A percentile compares a stretch with the other conserved stretches of the same genome.
phyloP scores from a whole-genome alignment of 2,888 invertebrate genomes.

The Dynastes maya region DNA sequence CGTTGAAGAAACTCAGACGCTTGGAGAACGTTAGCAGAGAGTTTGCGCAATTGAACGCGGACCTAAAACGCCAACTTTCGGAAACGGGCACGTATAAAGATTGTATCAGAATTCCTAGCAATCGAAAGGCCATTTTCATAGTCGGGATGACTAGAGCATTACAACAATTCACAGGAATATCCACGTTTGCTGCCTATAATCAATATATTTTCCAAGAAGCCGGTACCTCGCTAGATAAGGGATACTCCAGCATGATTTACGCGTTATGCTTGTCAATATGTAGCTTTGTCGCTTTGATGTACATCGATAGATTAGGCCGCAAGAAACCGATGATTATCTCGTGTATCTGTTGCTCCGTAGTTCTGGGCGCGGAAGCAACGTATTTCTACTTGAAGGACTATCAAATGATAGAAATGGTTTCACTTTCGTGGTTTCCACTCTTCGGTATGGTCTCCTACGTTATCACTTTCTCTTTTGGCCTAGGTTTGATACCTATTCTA shows the following conservation, averaged over 20 bases:
- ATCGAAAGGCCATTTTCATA: conserved; percentile 62
- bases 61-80: conserved; percentile 62
- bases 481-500: conserved; percentile 60
- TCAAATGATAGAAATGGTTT: conserved; percentile 51
- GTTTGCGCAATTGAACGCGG: conserved; percentile 58
- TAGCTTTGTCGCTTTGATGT: conserved; percentile 50
- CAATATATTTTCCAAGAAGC: conserved; percentile 65
- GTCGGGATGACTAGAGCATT: conserved; percentile 58
- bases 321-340: conserved; percentile 58
- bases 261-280: conserved; percentile 53
- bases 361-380: conserved; percentile 55
- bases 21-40: conserved; percentile 60
- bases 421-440: conserved; percentile 61
- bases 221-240: conserved; percentile 62
- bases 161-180: conserved; percentile 63
- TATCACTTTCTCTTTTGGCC: conserved; percentile 59
- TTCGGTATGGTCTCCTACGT: conserved; percentile 61
- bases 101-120: conserved; percentile 60
- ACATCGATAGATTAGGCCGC: conserved; percentile 59
- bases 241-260: conserved; percentile 62
- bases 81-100: conserved; percentile 61
- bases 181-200: conserved; percentile 61
- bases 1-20: conserved; percentile 59
- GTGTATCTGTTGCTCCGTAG: conserved; percentile 53
- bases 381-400: conserved; percentile 59